Percentiles rank a stretch among this genome's conserved stretches.
phyloP scores from a whole-genome alignment of 2,113 vertebrate species.

The Peucedramus taeniatus region DNA sequence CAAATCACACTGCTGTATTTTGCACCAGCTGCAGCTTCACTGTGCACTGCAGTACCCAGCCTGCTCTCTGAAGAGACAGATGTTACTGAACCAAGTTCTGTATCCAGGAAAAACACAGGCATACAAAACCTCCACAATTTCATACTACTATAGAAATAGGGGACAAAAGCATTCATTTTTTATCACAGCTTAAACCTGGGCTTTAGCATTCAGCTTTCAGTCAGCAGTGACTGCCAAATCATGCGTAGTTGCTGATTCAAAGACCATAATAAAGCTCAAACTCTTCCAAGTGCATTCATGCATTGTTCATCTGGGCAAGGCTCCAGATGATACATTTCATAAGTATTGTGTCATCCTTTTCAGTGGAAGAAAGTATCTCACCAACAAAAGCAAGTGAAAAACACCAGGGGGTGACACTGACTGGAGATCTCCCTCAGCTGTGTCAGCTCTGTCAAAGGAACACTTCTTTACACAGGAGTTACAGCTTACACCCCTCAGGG shows the following conservation, averaged over 20 bases:
- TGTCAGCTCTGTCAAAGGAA: not conserved
- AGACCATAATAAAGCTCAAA: not conserved
- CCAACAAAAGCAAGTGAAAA: not conserved
- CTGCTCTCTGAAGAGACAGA: not conserved
- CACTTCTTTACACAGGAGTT: rapidly evolving
- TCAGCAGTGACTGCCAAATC: not conserved
- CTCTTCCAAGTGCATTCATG: not conserved
- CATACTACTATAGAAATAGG: not conserved
- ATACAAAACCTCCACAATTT: not conserved
- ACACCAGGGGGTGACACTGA: not conserved
- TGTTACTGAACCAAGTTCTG: not conserved
- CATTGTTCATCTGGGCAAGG: not conserved
- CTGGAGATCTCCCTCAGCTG: not conserved
- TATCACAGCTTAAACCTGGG: not conserved
- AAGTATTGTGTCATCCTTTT: not conserved
- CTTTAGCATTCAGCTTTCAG: not conserved
- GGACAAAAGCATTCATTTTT: not conserved
- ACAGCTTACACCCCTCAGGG: not conserved
- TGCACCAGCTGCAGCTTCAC: not conserved
- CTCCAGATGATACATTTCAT: not conserved
- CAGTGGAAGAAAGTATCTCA: not conserved
- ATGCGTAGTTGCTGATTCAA: not conserved
- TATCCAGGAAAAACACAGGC: not conserved
- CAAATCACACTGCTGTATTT: not conserved
- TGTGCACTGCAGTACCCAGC: not conserved